Conservation (phyloP, 2,888 invertebrate species). For the Platycheirus albimanus region DNA sequence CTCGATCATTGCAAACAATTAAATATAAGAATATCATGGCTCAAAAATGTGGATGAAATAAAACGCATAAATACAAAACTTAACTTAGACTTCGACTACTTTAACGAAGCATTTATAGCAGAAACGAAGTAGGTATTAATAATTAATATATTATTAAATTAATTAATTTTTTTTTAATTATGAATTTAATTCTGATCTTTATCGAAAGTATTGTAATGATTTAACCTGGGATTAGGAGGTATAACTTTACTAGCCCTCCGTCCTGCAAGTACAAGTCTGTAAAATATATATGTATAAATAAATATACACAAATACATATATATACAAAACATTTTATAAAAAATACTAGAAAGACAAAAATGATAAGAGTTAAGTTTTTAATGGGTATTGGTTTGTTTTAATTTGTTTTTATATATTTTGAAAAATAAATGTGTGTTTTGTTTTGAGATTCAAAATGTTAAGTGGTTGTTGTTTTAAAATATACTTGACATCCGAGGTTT, state of each 20-base stretch:
- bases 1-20: not conserved
- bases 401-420: not conserved
- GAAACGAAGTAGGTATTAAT: conserved; percentile 39
- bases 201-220: conserved; percentile 74
- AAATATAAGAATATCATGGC: conserved; percentile 1
- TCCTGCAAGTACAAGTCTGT: conserved; percentile 82
- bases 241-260: conserved; percentile 82
- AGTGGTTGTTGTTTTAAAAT: too few relatives aligned
- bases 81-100: conserved; percentile 42
- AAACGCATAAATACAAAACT: conserved; percentile 26
- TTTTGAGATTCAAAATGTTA: not conserved
- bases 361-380: not conserved
- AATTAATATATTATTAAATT: conserved; percentile 25
- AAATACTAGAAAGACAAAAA: not conserved
- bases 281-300: conserved; percentile 75
- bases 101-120: conserved; percentile 37
- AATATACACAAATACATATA: conserved; percentile 43
- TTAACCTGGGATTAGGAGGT: conserved; percentile 79
- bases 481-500: too few relatives aligned
- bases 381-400: not conserved
- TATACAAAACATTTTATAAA: conserved; percentile 18
- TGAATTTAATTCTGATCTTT: conserved; percentile 54
- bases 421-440: not conserved
- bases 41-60: conserved; percentile 18
- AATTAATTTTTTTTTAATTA: conserved; percentile 29